These are phyloP conservation scores for Rhagoletis pomonella DNA, from an alignment of 1,140 invertebrate species.

Conservation along the genomic window DNA sequence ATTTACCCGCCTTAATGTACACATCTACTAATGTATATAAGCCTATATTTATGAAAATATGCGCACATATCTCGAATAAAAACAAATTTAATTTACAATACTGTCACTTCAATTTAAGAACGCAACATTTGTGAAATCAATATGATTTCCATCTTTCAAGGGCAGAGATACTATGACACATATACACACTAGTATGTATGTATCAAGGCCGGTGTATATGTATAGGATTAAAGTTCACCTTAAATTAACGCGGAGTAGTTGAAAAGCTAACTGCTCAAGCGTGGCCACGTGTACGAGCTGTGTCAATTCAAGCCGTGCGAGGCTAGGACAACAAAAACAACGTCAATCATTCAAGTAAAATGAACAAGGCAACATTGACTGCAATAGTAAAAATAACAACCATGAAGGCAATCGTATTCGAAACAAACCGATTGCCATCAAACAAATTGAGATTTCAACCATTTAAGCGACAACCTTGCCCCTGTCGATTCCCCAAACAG, in stretches of 20 bases:
- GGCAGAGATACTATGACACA: neutral
- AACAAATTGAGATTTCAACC: conserved; percentile 41
- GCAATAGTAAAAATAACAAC: neutral
- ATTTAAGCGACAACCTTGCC: neutral
- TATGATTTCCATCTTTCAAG: neutral
- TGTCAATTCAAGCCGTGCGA: neutral
- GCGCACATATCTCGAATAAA: neutral
- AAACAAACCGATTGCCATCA: conserved; percentile 18
- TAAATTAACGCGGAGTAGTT: neutral
- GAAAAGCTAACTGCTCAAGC: neutral
- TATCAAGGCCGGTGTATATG: neutral
- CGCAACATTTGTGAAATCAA: neutral
- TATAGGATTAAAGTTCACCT: neutral
- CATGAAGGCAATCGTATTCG: neutral
- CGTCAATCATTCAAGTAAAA: neutral
- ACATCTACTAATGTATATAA: no score
- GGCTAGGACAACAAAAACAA: neutral
- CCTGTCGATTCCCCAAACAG: conserved; percentile 21
- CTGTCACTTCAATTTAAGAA: neutral
- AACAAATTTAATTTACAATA: neutral
- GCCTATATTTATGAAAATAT: neutral
- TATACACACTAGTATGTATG: neutral
- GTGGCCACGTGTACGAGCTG: neutral
- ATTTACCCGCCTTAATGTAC: no score
- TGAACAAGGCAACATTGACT: neutral